phyloP scores from a whole-genome alignment of 1,140 invertebrate species.

The Caenorhabditis tropicalis region DNA sequence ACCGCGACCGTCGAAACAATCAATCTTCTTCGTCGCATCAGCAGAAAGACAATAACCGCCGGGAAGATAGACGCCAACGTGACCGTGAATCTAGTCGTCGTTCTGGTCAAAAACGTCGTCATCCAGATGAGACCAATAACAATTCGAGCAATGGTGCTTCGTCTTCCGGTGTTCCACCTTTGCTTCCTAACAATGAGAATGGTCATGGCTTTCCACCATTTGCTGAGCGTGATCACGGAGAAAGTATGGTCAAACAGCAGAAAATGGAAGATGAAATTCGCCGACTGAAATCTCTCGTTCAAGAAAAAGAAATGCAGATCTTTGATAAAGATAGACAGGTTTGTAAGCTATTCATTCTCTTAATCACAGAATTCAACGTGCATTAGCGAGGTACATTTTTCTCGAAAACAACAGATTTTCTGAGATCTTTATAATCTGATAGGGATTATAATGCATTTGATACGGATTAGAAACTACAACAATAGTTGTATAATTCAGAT shows the following conservation, averaged over 20 bases:
- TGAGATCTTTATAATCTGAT: too few species aligned
- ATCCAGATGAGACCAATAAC: not conserved
- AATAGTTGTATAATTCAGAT: not conserved
- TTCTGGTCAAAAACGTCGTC: not conserved
- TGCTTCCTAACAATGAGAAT: not conserved
- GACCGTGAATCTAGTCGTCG: not conserved
- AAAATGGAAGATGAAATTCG: constrained; percentile 38
- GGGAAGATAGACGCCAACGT: not conserved
- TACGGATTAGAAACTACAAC: not conserved
- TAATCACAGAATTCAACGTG: too few species aligned
- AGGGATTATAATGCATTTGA: too few species aligned
- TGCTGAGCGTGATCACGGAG: not conserved
- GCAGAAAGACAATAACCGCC: not conserved
- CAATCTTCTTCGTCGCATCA: not conserved
- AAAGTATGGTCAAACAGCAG: constrained; percentile 8
- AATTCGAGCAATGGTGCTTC: not conserved
- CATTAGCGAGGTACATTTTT: too few species aligned
- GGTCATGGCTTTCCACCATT: not conserved
- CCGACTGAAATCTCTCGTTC: not conserved
- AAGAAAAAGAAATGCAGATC: not conserved
- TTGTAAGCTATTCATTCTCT: not conserved
- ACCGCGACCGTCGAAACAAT: not conserved
- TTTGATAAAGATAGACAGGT: constrained; percentile 20
- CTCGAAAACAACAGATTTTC: too few species aligned
- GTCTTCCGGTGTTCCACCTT: not conserved